phyloP scores from a whole-genome alignment of 2,888 invertebrate genomes.

The Ichneumon xanthorius region DNA sequence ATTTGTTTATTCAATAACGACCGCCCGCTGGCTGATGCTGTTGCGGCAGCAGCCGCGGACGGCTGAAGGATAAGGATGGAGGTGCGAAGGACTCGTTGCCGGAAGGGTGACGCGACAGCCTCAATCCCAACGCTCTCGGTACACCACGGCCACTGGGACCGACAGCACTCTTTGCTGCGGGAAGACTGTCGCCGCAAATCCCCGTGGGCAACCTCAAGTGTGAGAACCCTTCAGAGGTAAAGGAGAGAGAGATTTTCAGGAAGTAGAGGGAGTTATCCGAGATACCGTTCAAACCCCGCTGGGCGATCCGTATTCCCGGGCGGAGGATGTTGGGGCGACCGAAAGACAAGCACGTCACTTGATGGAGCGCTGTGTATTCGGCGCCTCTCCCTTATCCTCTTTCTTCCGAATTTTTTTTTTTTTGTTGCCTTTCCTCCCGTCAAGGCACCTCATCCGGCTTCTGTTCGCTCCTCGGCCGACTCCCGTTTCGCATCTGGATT shows the following conservation, averaged over 20 bases:
- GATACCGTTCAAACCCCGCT: conserved; percentile 11
- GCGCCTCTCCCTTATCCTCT: not conserved
- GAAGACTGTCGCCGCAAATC: conserved; percentile 40
- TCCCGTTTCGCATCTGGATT: not conserved
- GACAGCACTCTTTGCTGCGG: conserved; percentile 31
- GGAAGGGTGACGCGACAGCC: conserved; percentile 16
- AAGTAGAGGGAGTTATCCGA: conserved; percentile 11
- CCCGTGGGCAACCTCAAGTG: conserved; percentile 25
- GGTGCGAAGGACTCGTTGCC: conserved; percentile 9
- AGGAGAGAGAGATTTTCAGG: not conserved
- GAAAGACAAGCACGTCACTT: conserved; percentile 18
- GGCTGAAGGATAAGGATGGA: not conserved
- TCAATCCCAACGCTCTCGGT: conserved; percentile 15
- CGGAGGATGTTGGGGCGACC: not conserved
- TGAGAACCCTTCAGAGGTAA: conserved; percentile 14
- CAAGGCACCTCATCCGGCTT: conserved; percentile 3
- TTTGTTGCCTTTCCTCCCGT: conserved; percentile 9
- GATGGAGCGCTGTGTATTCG: conserved; percentile 3
- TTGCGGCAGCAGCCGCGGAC: conserved; percentile 8
- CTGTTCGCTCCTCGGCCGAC: conserved; percentile 10
- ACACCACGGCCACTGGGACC: conserved; percentile 8
- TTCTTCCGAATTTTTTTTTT: conserved; percentile 8
- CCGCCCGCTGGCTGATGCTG: conserved; percentile 26
- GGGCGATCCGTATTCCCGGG: conserved; percentile 3
- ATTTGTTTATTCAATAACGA: conserved; percentile 64